Evolutionary conservation across 1,140 invertebrate species (phyloP).

Genomic region (Leptinotarsa defecta): DNA sequence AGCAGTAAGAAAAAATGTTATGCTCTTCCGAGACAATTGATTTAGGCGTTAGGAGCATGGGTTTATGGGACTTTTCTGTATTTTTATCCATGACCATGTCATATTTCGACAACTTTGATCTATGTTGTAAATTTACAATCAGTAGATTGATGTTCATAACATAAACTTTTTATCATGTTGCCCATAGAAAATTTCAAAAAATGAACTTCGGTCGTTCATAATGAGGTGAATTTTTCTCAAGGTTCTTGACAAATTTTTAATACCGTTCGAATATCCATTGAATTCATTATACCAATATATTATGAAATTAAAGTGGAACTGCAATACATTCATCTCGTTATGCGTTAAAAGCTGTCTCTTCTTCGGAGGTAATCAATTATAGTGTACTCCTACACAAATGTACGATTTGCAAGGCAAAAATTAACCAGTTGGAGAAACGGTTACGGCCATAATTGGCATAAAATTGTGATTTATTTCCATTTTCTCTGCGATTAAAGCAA

Average conservation of each 20-base stretch:
- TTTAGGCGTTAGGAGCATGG: too few species aligned
- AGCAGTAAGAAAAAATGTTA: too few species aligned
- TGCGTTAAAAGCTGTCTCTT: not conserved
- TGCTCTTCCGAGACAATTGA: too few species aligned
- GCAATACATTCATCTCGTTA: not conserved
- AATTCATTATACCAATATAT: not conserved
- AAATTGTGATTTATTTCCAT: conserved; percentile 1
- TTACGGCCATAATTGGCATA: not conserved
- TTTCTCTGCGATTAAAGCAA: not conserved
- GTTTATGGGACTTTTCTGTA: too few species aligned
- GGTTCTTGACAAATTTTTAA: not conserved
- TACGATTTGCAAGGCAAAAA: not conserved
- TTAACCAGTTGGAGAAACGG: not conserved
- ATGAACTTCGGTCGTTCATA: too few species aligned
- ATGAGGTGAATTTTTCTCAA: too few species aligned
- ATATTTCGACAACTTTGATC: too few species aligned
- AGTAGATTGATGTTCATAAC: too few species aligned
- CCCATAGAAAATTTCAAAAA: too few species aligned
- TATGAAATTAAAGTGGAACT: not conserved
- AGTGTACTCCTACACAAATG: not conserved
- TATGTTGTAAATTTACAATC: too few species aligned
- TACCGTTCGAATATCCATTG: not conserved
- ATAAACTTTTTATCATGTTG: too few species aligned
- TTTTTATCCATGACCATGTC: too few species aligned
- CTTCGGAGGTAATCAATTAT: not conserved